Conservation (phyloP, 2,113 vertebrate species). For the Prochilodus magdalenae region DNA sequence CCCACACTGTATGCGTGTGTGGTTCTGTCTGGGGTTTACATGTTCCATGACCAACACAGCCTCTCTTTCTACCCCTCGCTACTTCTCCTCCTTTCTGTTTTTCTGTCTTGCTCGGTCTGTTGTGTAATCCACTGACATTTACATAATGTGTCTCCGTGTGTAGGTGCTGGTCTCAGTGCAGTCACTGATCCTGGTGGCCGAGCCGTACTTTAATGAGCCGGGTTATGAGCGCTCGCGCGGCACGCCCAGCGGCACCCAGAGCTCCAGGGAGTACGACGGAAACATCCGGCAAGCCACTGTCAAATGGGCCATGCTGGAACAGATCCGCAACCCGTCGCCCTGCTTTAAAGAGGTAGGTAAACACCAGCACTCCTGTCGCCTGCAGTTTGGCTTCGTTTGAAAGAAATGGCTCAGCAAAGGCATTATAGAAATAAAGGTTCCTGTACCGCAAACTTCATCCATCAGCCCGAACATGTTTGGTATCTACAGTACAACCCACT, state of each 20-base stretch:
- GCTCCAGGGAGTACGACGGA: conserved; percentile 96
- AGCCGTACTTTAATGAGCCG: conserved; percentile 98
- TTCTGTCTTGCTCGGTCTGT: background rate
- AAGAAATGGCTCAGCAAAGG: no score
- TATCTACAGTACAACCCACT: no score
- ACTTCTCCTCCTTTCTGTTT: background rate
- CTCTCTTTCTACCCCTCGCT: background rate
- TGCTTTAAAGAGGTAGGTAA: conserved; percentile 94
- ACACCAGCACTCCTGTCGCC: background rate
- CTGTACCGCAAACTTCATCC: no score
- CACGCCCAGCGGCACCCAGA: conserved; percentile 96
- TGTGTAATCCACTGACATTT: background rate
- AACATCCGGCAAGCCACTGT: conserved; percentile 97
- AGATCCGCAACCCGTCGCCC: conserved; percentile 94
- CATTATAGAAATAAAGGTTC: no score
- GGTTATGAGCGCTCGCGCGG: conserved; percentile 96
- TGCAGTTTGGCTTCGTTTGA: no score
- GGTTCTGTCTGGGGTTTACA: background rate
- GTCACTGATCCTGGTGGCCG: conserved; percentile 95
- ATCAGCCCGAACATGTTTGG: background rate
- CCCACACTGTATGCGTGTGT: background rate
- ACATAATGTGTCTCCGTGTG: conserved; percentile 26
- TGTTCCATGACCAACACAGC: background rate
- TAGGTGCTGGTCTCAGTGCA: conserved; percentile 98
- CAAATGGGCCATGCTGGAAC: conserved; percentile 99